A percentile compares a stretch with the other conserved stretches of the same genome.
These are phyloP conservation scores for Propithecus coquereli DNA, from an alignment of 2,113 vertebrate species.

Conservation along the genomic window DNA sequence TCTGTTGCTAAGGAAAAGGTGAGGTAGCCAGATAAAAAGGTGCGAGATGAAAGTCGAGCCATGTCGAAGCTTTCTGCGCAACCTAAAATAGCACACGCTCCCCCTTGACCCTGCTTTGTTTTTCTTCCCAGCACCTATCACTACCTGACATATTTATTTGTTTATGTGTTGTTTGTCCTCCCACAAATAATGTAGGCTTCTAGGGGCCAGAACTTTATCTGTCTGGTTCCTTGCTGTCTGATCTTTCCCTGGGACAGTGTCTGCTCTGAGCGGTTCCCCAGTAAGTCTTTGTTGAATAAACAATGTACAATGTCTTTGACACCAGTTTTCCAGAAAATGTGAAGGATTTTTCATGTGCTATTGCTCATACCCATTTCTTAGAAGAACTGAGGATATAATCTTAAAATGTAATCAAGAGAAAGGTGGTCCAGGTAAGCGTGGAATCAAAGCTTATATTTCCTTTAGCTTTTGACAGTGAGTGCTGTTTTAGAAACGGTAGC, in stretches of 20 bases:
- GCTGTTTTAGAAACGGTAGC: fast-evolving
- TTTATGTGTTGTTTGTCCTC: background rate
- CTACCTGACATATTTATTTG: background rate
- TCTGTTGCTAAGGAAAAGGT: slow-evolving; percentile 64
- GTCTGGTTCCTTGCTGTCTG: background rate
- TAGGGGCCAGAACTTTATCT: background rate
- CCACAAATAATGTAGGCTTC: background rate
- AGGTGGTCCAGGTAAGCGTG: background rate
- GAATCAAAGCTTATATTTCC: background rate
- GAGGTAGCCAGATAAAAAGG: slow-evolving; percentile 23
- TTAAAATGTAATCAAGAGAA: background rate
- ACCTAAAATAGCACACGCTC: background rate
- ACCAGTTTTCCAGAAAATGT: background rate
- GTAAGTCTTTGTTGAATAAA: background rate
- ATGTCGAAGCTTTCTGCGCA: background rate
- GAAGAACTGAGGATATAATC: background rate
- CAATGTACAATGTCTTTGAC: background rate
- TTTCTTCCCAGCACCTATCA: background rate
- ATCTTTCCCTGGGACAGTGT: background rate
- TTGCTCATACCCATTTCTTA: background rate
- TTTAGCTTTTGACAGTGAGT: background rate
- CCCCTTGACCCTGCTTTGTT: background rate
- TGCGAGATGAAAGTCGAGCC: background rate
- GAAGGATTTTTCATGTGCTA: background rate
- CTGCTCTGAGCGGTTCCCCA: background rate